These are phyloP conservation scores for Synodontis membranacea DNA, from an alignment of 2,113 vertebrate genomes.

Conservation along the genomic window DNA sequence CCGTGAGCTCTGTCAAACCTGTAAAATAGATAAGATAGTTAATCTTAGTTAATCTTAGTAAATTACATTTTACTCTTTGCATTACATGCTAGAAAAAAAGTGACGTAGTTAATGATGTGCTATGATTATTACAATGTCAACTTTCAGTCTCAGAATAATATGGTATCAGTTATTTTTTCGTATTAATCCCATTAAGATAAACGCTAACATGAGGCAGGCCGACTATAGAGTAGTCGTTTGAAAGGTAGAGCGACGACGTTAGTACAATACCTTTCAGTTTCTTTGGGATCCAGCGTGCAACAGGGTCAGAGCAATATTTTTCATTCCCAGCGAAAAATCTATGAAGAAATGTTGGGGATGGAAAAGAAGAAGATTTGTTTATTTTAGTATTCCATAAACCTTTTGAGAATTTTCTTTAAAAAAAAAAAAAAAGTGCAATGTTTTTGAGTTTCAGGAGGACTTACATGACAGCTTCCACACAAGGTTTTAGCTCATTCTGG, in stretches of 20 bases:
- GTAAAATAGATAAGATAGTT: neutral
- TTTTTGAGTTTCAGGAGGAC: no score
- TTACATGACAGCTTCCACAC: constrained; percentile 50
- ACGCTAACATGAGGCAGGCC: neutral
- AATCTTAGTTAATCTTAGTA: no score
- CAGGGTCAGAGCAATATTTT: constrained; percentile 42
- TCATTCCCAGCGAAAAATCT: constrained; percentile 39
- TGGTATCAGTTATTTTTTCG: neutral
- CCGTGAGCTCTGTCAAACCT: constrained; percentile 16
- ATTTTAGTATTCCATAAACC: no score
- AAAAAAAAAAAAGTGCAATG: no score
- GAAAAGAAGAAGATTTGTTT: neutral
- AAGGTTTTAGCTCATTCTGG: constrained; percentile 42
- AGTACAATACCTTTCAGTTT: constrained; percentile 28
- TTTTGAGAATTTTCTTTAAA: no score
- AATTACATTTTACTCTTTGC: no score
- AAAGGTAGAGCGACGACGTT: neutral
- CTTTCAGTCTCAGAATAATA: neutral
- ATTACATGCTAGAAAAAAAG: neutral
- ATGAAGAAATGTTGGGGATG: neutral
- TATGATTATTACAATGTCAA: neutral
- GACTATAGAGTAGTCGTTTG: neutral
- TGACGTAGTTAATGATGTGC: neutral
- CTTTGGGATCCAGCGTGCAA: constrained; percentile 26
- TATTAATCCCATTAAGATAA: neutral